Evolutionary conservation across 2,797 vertebrate species (phyloP), one percentile per base, ranked within the genome.

Genomic region (Scolopax rusticola): DNA sequence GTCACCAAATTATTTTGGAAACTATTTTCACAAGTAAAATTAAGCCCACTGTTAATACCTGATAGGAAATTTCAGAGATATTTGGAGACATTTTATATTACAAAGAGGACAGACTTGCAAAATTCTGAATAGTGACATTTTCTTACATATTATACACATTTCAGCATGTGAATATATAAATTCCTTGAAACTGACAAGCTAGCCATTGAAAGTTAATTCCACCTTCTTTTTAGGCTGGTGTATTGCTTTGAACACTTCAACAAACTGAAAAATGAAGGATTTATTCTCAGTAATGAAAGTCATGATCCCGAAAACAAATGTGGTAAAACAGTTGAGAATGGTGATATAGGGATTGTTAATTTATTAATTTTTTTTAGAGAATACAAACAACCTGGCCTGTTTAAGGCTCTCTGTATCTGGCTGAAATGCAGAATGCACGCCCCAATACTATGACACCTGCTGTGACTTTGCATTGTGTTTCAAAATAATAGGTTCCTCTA

Each of bases 401-500:
- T 95, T 89, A 96, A 95, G 94, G 74, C 83, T 92, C 78, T 96
- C 63, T 82, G 32, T 61, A 63, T 89, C 88, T 97, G 83, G 30
- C 63, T 28, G 87, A 92, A 91, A 81, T 87, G 77, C 57, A 80
- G 63, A 54, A 59, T 76, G 60, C n/a, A 41, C 32, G 73, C 64
- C 60, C 43, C 51, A 84, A 63, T 38, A 51, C 2, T 47, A 73
- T 57, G 85, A 91, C 64, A 81, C 95, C 97, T 97, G 97, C 97
- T 97, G 96, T 90, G 97, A 91, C 86, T 95, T 80, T 68, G 61
- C 78, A 96, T 97, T 98, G 89, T 97, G 94, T 95, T 93, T 96
- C 93, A 97, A 97, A 97, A 98, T 97, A 97, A 98, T 94, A 94
- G 93, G 63, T 80, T 96, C 68, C 95, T 96, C 90, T 53, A 67